Conservation (phyloP, 1,140 invertebrate genomes). For the Tyrophagus putrescentiae region DNA sequence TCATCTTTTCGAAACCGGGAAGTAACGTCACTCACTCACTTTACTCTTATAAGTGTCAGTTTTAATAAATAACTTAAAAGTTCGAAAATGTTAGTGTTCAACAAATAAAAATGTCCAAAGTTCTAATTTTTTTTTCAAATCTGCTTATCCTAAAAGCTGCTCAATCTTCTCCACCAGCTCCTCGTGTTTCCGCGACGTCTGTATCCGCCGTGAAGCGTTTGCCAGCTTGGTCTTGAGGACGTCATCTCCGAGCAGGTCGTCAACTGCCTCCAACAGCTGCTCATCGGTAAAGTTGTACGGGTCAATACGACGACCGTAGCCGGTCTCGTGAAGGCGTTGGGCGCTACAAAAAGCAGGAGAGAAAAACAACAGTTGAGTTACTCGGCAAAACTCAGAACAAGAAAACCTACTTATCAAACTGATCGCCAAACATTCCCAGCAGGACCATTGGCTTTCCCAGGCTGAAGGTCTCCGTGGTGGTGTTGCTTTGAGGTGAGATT, state of each 20-base stretch:
- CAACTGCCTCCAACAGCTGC: not conserved
- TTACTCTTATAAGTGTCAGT: no score
- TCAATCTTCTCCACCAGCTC: not conserved
- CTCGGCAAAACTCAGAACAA: no score
- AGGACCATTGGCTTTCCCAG: conserved; percentile 16
- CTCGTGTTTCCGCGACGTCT: not conserved
- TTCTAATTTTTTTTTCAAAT: no score
- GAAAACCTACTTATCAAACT: conserved; percentile 20
- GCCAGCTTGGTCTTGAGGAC: not conserved
- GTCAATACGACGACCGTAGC: conserved; percentile 12
- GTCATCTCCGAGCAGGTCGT: not conserved
- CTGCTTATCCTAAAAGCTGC: no score
- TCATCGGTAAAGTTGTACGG: conserved; percentile 22
- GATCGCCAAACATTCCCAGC: conserved; percentile 15
- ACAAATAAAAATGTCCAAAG: no score
- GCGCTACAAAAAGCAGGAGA: no score
- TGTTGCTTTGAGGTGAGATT: no score
- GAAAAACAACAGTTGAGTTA: no score
- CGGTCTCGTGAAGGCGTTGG: conserved; percentile 19
- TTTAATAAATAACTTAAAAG: no score
- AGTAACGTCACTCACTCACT: no score
- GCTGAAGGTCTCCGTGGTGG: conserved; percentile 10
- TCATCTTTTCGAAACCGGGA: no score
- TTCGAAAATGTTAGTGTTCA: no score
- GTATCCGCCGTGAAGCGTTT: not conserved